Conservation (phyloP, 2,888 invertebrate genomes). For the Tetragonisca angustula region DNA sequence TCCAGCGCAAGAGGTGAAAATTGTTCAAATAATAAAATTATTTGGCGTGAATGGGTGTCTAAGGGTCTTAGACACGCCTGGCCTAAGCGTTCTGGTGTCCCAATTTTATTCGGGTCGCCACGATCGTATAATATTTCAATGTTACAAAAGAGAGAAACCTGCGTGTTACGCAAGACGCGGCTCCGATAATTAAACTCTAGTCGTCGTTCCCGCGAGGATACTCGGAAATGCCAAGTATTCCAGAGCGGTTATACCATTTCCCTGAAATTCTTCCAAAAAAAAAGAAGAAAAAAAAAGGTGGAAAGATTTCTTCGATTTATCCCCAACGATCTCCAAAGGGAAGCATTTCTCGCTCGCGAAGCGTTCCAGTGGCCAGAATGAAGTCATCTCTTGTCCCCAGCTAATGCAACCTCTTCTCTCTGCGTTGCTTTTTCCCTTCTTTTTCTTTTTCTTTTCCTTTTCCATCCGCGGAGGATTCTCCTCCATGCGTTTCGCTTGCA, state of each 20-base stretch:
- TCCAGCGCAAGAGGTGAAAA: no score
- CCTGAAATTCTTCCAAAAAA: slow-evolving; percentile 14
- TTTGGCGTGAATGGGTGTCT: no score
- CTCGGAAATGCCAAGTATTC: slow-evolving; percentile 30
- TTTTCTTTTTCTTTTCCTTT: slow-evolving; percentile 11
- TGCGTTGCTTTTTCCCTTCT: slow-evolving; percentile 20
- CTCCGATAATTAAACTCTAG: slow-evolving; percentile 14
- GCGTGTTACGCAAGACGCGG: slow-evolving; percentile 14
- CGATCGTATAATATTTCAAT: background rate
- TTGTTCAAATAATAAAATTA: slow-evolving; percentile 1
- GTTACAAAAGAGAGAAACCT: background rate
- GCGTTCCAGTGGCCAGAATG: slow-evolving; percentile 55
- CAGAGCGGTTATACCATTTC: slow-evolving; percentile 22
- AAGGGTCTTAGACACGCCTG: background rate
- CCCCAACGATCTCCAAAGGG: slow-evolving; percentile 9
- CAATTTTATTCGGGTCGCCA: background rate
- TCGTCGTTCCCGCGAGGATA: background rate
- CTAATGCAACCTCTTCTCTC: slow-evolving; percentile 42
- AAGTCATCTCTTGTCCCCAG: slow-evolving; percentile 67
- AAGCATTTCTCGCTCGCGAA: slow-evolving; percentile 10
- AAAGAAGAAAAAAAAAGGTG: background rate
- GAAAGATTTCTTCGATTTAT: slow-evolving; percentile 22
- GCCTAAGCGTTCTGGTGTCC: no score
- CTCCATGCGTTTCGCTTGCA: slow-evolving; percentile 13
- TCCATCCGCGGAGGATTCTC: slow-evolving; percentile 55